Evolutionary conservation across 2,113 vertebrate species (phyloP).

Genomic region (Urocitellus parryii): DNA sequence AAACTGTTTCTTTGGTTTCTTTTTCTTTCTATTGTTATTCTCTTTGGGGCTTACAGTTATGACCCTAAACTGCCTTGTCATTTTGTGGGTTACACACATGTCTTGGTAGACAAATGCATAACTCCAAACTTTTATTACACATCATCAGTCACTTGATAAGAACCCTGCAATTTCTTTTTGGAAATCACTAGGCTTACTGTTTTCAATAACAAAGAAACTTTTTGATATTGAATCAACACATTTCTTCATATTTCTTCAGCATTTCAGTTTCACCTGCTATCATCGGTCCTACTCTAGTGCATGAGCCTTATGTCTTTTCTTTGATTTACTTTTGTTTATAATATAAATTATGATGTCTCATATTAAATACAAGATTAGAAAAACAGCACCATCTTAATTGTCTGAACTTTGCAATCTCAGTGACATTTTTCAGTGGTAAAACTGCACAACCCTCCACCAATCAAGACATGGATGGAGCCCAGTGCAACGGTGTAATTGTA

Average conservation of each 20-base stretch:
- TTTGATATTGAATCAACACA: background rate
- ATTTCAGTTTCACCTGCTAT: background rate
- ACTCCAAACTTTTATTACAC: background rate
- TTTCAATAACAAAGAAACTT: conserved; percentile 7
- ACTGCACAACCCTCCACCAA: background rate
- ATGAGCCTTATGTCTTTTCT: background rate
- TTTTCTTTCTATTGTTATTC: background rate
- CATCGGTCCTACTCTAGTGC: background rate
- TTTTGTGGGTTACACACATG: background rate
- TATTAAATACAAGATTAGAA: background rate
- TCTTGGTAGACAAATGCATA: background rate
- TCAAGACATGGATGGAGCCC: background rate
- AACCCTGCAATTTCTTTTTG: background rate
- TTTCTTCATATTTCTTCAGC: background rate
- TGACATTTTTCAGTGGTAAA: background rate
- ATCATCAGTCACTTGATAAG: background rate
- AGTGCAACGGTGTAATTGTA: too few relatives aligned
- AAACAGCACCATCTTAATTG: background rate
- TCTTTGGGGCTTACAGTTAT: background rate
- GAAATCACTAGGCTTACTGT: conserved; percentile 21
- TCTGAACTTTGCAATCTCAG: background rate
- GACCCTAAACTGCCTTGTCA: background rate
- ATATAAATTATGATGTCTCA: background rate
- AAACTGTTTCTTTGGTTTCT: background rate
- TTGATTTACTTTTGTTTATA: background rate